Base-by-base conservation (phyloP, 2,797 vertebrate genomes). In the Pelobates cultripes region DNA sequence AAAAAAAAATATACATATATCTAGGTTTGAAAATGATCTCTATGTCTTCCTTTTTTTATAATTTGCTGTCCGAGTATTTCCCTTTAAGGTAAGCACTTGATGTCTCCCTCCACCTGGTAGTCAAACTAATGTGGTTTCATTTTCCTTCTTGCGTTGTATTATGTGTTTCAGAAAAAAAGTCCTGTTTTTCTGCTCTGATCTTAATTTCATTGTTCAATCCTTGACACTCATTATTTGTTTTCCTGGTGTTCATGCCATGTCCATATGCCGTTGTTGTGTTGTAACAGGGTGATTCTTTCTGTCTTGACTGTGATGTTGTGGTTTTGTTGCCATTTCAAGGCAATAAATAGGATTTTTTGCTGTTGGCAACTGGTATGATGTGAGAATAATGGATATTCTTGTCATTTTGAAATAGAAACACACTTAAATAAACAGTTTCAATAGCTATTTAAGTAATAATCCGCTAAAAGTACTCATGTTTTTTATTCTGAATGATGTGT, bases 11-110 rank as follows among this genome's bases (percentile, higher is more conserved):
- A 57, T 51, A 51, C 15, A 8, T 40, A 7, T 64, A 17, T 7
- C 41, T 70, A 42, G 70, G 72, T 63, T 68, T 84, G 75, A 57
- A 87, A 89, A 75, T 80, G 71, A 87, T 40, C 81, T 87, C 93
- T 84, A 88, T 89, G 87, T 87, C 90, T 88, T 79, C 84, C 87
- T 95, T 90, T 93, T 28, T 86, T 93, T 90, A 86, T 88, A 90
- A 86, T 91, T 92, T 92, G 95, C 96, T 85, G 93, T 88, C 94
- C 87, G 91, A 96, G 95, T 88, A 90, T 89, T 90, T 78, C 28
- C 86, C 72, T 86, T 77, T 88, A 92, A 98, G 96, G 96, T 97
- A 97, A 98, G 96, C 91, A 10, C 0, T 75, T 73, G 81, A 72
- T 75, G 66, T 74, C 77, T 78, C 77, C 75, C 73, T 63, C 45